Evolutionary conservation across 2,888 invertebrate genomes (phyloP).

Genomic region (Dusona sp.): DNA sequence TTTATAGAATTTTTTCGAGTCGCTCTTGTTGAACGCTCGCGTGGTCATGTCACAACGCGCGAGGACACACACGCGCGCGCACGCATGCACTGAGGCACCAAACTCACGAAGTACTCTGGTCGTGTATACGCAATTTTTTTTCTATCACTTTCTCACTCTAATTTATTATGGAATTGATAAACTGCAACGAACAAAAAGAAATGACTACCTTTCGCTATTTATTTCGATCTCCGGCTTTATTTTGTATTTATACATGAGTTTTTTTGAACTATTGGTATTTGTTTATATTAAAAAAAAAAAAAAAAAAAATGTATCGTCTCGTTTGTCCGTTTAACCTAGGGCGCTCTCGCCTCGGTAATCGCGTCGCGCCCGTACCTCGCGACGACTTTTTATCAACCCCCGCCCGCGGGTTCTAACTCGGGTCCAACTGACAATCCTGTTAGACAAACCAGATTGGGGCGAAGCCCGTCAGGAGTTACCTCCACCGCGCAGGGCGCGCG

Average conservation of each 20-base stretch:
- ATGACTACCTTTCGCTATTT: slow-evolving; percentile 2
- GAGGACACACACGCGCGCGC: slow-evolving; percentile 8
- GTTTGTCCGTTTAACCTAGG: slow-evolving; percentile 68
- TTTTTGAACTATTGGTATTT: background rate
- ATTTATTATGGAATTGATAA: background rate
- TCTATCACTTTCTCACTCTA: slow-evolving; percentile 27
- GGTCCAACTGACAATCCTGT: slow-evolving; percentile 88
- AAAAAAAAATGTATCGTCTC: background rate
- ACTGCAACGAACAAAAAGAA: background rate
- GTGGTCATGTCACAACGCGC: slow-evolving; percentile 48
- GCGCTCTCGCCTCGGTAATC: slow-evolving; percentile 77
- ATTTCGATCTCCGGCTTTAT: background rate
- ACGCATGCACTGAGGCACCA: slow-evolving; percentile 14
- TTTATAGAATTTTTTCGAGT: background rate
- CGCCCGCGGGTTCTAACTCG: slow-evolving; percentile 80
- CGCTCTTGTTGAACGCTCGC: slow-evolving; percentile 12
- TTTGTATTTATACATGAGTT: background rate
- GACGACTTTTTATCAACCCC: slow-evolving; percentile 87
- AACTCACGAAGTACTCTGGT: slow-evolving; percentile 13
- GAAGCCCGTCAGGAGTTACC: slow-evolving; percentile 86
- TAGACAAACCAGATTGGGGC: slow-evolving; percentile 91
- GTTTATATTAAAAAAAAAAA: background rate
- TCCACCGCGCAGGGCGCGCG: slow-evolving; percentile 82
- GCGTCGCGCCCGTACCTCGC: slow-evolving; percentile 80
- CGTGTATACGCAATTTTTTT: slow-evolving; percentile 1